Conservation (phyloP, 1,140 invertebrate species). For the Brachionus paranguensis region DNA sequence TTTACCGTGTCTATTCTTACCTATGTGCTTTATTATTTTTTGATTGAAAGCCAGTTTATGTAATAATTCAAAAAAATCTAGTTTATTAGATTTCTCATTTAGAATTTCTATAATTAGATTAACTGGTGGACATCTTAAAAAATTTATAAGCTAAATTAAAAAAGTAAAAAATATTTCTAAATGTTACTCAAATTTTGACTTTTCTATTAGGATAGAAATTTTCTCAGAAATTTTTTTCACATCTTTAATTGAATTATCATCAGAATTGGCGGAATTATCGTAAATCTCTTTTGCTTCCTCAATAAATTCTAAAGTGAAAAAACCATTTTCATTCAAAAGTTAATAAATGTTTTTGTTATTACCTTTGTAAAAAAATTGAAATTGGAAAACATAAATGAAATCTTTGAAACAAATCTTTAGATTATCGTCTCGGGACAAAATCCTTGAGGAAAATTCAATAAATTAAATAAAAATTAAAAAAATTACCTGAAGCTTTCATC, state of each 20-base stretch:
- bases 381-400: slow-evolving; percentile 55
- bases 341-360: neutral
- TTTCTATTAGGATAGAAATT: neutral
- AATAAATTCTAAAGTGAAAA: slow-evolving; percentile 18
- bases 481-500: slow-evolving; percentile 53
- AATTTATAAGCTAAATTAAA: neutral
- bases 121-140: neutral
- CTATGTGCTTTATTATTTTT: neutral
- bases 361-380: slow-evolving; percentile 55
- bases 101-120: neutral
- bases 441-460: neutral
- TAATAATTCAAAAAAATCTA: neutral
- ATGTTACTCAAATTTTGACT: neutral
- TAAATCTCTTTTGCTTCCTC: neutral
- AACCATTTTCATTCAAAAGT: too few species aligned
- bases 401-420: slow-evolving; percentile 49
- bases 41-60: neutral
- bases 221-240: neutral
- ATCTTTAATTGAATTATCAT: neutral
- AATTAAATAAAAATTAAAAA: neutral
- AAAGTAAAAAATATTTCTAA: neutral
- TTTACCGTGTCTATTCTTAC: neutral
- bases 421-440: neutral
- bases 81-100: neutral
- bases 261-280: neutral